Conservation (phyloP, 1,140 invertebrate species). For the Bombyx mandarina region DNA sequence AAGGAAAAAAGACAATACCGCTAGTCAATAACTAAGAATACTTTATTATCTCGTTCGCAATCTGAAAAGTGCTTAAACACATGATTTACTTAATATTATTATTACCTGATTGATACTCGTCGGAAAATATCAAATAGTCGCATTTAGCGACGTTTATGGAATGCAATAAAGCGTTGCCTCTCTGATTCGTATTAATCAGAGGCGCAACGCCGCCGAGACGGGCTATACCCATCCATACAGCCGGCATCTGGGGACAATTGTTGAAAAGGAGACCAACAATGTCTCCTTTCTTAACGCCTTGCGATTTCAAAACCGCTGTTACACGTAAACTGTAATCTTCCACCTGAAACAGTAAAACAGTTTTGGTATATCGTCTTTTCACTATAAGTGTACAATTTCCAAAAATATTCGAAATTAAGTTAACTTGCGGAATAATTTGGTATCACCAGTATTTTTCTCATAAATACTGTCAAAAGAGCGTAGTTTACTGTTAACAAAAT, state of each 20-base stretch:
- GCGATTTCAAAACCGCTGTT: conserved; percentile 83
- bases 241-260: conserved; percentile 89
- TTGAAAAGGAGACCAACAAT: conserved; percentile 90
- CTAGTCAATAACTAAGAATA: no score
- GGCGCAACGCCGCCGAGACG: conserved; percentile 90
- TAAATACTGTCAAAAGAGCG: no score
- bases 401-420: no score
- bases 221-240: conserved; percentile 89
- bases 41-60: background rate
- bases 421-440: no score
- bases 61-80: conserved; percentile 2
- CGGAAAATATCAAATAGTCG: conserved; percentile 86
- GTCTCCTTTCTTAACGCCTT: conserved; percentile 88
- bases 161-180: conserved; percentile 84
- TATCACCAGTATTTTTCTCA: no score
- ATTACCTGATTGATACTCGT: conserved; percentile 78
- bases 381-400: no score
- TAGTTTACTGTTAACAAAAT: no score
- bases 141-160: conserved; percentile 86
- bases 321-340: conserved; percentile 91
- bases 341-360: conserved; percentile 68
- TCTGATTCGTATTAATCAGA: conserved; percentile 93
- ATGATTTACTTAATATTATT: conserved; percentile 14
- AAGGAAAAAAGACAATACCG: no score
- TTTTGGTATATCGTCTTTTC: no score